Conservation (phyloP, 2,113 vertebrate genomes). For the Podiceps cristatus region DNA sequence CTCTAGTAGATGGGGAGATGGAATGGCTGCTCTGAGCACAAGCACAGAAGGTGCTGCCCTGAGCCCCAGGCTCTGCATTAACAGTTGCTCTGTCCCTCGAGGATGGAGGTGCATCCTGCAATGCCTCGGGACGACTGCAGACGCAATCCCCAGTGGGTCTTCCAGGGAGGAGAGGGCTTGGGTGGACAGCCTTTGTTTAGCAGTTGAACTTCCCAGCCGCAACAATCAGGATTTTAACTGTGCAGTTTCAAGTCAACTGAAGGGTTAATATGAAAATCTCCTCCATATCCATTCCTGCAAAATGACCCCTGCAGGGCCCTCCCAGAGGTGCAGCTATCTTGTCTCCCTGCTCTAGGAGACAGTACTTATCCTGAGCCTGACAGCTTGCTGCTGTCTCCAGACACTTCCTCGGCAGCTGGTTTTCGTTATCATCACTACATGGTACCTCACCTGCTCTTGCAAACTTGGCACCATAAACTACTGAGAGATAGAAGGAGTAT, state of each 20-base stretch:
- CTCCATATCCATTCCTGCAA: background rate
- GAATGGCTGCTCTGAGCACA: background rate
- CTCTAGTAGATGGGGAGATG: fast-evolving
- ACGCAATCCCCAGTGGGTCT: background rate
- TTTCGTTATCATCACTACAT: background rate
- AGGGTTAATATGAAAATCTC: constrained; percentile 2
- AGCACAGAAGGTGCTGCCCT: background rate
- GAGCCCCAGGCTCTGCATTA: background rate
- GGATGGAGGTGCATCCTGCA: fast-evolving
- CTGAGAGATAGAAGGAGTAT: background rate
- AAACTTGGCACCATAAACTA: background rate
- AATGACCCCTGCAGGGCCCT: constrained; percentile 7
- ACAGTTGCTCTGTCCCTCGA: background rate
- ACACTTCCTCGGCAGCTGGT: background rate
- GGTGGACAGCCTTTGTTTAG: fast-evolving
- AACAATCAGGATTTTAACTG: background rate
- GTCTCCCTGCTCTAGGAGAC: background rate
- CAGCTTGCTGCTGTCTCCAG: background rate
- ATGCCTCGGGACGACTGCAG: fast-evolving
- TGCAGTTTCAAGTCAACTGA: background rate
- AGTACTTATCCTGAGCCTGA: background rate
- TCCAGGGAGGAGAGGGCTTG: background rate
- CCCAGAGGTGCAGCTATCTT: constrained; percentile 7
- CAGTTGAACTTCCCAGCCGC: background rate
- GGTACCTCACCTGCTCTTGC: constrained; percentile 35